Conservation (phyloP, 30 jellyfish, hydroid and myxozoan species). For the Cassiopea xamachana region DNA sequence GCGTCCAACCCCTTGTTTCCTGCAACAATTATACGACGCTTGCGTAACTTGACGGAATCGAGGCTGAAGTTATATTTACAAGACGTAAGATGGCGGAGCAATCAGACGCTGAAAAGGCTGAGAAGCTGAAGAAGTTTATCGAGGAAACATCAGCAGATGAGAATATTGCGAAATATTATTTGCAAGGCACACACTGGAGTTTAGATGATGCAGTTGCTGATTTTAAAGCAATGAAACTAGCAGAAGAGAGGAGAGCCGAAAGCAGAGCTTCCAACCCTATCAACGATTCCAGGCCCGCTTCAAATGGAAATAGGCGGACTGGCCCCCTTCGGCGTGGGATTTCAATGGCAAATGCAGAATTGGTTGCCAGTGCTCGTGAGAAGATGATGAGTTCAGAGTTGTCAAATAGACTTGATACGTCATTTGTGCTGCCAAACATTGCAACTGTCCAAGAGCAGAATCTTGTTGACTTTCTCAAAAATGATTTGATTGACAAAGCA, state of each 20-base stretch:
- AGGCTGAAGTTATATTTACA: constrained; percentile 3
- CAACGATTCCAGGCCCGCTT: constrained; percentile 1
- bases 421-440: constrained; percentile 85
- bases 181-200: constrained; percentile 69
- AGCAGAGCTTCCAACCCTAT: constrained; percentile 18
- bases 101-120: constrained; percentile 37
- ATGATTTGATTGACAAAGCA: constrained; percentile 73
- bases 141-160: constrained; percentile 78
- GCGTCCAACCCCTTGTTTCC: no score
- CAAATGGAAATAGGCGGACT: constrained; percentile 1
- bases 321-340: constrained; percentile 79
- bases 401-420: constrained; percentile 5
- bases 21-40: no score
- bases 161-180: constrained; percentile 62
- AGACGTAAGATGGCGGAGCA: constrained; percentile 31
- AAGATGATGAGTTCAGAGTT: constrained; percentile 27
- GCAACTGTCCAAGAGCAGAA: constrained; percentile 53
- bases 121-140: constrained; percentile 44
- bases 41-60: neutral
- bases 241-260: constrained; percentile 40
- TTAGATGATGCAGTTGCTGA: constrained; percentile 58
- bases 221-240: constrained; percentile 37
- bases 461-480: constrained; percentile 69
- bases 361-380: constrained; percentile 79
- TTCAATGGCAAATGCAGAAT: constrained; percentile 81